Evolutionary conservation across 1,140 invertebrate genomes (phyloP), one percentile per base, ranked within the genome.

Genomic region (Macrobrachium rosenbergii): DNA sequence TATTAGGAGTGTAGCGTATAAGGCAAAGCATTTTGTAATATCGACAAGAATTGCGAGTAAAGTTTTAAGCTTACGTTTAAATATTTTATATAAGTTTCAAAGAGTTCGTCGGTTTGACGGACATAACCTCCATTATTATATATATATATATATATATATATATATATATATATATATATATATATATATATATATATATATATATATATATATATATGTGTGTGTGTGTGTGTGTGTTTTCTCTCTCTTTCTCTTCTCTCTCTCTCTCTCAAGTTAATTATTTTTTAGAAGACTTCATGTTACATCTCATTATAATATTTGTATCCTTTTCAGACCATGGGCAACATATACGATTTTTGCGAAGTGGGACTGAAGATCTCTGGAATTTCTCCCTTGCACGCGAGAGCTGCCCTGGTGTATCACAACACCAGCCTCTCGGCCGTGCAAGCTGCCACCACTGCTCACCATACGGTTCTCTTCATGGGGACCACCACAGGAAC

Each of bases 341-440:
- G 97, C 28, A 98, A 98, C 91, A 96, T 98, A 90, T 94, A 96
- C 69, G 96, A 97, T 91, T 98, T 98, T 91, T 98, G 97, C 92
- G 96, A 97, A 91, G 96, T 97, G 73, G 97, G 97, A 59, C 92
- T 98, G 73, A 98, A 98, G 92, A 97, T 98, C 90, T 98, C 97
- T 90, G 97, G 97, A 5, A 94, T 87, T 45, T 89, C 88, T 11
- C 89, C 89, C 7, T 64, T 89, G 7, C 94, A 94, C 75, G 93
- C 94, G 45, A 93, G 94, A 83, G 95, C 97, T 14, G 93, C 96
- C 1, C 93, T 97, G 72, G 92, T 95, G 91, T 87, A 79, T 72
- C 75, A 69, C 37, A 77, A 82, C 81, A 83, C 87, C 23, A 95
- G 97, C 12, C 91, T 97, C 17, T 96, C 96, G 28, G 95, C 96